These are phyloP conservation scores for Holothuria glaberrima DNA, from an alignment of 35 echinoderm and acorn worm genomes.

Conservation along the genomic window DNA sequence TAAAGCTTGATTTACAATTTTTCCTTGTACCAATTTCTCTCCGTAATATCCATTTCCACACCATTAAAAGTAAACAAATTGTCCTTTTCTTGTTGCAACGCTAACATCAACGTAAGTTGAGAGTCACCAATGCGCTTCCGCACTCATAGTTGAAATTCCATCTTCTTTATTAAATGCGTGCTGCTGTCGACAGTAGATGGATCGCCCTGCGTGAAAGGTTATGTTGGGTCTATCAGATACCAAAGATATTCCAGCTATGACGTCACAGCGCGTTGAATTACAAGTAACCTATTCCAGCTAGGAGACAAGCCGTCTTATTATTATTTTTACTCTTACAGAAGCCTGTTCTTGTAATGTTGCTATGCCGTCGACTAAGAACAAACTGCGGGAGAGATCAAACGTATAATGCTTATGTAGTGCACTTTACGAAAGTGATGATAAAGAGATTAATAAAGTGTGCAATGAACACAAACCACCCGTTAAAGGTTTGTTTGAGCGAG, in stretches of 20 bases:
- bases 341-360: neutral
- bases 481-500: no score
- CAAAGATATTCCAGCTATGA: conserved; percentile 41
- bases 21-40: no score
- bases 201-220: conserved; percentile 45
- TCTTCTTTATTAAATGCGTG: conserved; percentile 31
- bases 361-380: neutral
- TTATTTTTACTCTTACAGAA: no score
- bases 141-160: conserved; percentile 47
- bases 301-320: neutral
- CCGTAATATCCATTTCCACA: no score
- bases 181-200: conserved; percentile 44
- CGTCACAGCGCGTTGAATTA: conserved; percentile 31
- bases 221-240: conserved; percentile 31
- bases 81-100: no score
- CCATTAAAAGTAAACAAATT: no score
- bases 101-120: no score
- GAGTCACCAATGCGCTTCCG: neutral
- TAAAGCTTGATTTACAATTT: no score
- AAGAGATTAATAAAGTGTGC: neutral
- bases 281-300: conserved; percentile 7
- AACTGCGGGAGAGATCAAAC: conserved; percentile 44
- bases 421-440: neutral
- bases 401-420: neutral
- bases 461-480: no score